Evolutionary conservation across 2,888 invertebrate species (phyloP).

Genomic region (Meandrusa payeni): DNA sequence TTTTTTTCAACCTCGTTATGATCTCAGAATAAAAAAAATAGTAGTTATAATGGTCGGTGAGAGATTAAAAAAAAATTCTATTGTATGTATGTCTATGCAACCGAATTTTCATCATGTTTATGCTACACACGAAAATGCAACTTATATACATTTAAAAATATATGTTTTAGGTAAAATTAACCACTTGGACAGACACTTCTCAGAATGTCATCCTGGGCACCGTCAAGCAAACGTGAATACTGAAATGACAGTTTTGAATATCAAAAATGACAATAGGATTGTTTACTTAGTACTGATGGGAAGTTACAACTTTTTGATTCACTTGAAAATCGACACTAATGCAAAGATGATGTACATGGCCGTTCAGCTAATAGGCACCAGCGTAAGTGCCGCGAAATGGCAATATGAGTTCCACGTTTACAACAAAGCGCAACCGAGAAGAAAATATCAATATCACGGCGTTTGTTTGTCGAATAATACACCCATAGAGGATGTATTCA

Average conservation of each 20-base stretch:
- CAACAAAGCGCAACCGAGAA: conserved; percentile 50
- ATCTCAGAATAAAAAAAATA: no score
- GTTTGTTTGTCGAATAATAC: conserved; percentile 40
- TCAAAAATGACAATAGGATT: conserved; percentile 33
- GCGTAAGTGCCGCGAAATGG: conserved; percentile 56
- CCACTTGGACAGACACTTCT: conserved; percentile 48
- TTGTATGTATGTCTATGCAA: no score
- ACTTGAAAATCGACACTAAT: conserved; percentile 40
- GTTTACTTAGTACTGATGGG: conserved; percentile 44
- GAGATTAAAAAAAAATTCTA: no score
- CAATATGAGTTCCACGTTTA: conserved; percentile 58
- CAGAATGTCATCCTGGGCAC: conserved; percentile 42
- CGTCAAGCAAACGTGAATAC: conserved; percentile 42
- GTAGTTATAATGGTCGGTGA: no score
- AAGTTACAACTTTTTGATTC: conserved; percentile 48
- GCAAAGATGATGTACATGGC: conserved; percentile 45
- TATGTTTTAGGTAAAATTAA: conserved; percentile 48
- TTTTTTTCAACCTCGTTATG: no score
- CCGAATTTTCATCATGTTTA: no score
- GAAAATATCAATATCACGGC: conserved; percentile 46
- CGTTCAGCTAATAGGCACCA: conserved; percentile 51
- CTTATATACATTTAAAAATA: no score
- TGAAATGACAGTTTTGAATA: conserved; percentile 44
- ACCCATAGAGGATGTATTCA: conserved; percentile 38
- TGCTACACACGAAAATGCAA: no score